A percentile compares a stretch with the other conserved stretches of the same genome.
These are phyloP conservation scores for Diplogasteroides magnus DNA, from an alignment of 1,140 invertebrate species.

Conservation along the genomic window DNA sequence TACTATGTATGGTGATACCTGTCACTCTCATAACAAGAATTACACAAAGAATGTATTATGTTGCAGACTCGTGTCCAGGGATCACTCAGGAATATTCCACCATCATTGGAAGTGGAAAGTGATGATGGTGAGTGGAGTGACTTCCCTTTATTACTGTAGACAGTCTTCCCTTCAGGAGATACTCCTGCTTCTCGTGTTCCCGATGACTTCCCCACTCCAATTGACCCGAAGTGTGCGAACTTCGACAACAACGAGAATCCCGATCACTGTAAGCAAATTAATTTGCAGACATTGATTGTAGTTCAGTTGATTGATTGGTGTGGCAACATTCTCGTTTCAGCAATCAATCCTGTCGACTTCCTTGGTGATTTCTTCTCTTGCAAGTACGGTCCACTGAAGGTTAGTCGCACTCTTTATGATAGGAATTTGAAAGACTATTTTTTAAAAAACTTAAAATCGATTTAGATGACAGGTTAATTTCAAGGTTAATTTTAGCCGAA, in stretches of 20 bases:
- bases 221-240: conserved; percentile 33
- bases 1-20: conserved; percentile 24
- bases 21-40: conserved; percentile 12
- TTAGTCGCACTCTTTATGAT: too few relatives aligned
- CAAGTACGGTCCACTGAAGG: conserved; percentile 53
- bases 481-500: conserved; percentile 43
- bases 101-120: conserved; percentile 25
- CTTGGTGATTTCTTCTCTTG: conserved; percentile 44
- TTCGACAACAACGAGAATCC: conserved; percentile 11
- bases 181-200: too few relatives aligned
- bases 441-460: too few relatives aligned
- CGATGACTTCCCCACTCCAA: conserved; percentile 25
- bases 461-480: neutral
- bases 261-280: conserved; percentile 13
- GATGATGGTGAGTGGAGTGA: too few relatives aligned
- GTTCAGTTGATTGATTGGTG: too few relatives aligned
- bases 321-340: too few relatives aligned
- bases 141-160: too few relatives aligned
- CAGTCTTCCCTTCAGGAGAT: too few relatives aligned
- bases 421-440: too few relatives aligned
- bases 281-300: conserved; percentile 33
- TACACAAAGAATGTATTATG: too few relatives aligned
- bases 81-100: conserved; percentile 18
- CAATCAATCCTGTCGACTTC: conserved; percentile 35
- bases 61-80: conserved; percentile 25